Percentiles rank a stretch among this genome's conserved stretches.
Conservation (phyloP, 2,888 invertebrate genomes). For the Orthonevra nobilis region DNA sequence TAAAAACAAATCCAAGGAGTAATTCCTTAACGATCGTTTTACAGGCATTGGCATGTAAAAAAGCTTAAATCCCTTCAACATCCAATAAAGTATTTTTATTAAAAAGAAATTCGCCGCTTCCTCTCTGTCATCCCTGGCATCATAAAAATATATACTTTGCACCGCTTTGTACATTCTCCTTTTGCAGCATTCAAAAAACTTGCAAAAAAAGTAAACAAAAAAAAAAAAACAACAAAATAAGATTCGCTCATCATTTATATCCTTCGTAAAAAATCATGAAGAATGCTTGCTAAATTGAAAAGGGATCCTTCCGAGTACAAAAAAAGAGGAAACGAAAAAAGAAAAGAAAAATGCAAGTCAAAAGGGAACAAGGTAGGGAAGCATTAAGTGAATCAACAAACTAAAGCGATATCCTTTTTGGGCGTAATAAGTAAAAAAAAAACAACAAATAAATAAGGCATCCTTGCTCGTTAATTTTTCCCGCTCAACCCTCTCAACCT, state of each 20-base stretch:
- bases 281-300: slow-evolving; percentile 55
- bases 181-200: slow-evolving; percentile 14
- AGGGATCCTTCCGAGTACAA: slow-evolving; percentile 44
- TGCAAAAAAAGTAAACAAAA: no score
- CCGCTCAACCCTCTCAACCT: not conserved
- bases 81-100: slow-evolving; percentile 57
- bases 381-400: slow-evolving; percentile 69
- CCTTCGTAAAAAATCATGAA: slow-evolving; percentile 39
- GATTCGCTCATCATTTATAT: slow-evolving; percentile 52
- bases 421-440: slow-evolving; percentile 30
- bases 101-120: slow-evolving; percentile 39
- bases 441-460: slow-evolving; percentile 41
- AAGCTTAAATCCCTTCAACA: slow-evolving; percentile 48
- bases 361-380: slow-evolving; percentile 17
- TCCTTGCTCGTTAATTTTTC: slow-evolving; percentile 50
- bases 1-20: slow-evolving; percentile 51
- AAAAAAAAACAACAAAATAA: not conserved
- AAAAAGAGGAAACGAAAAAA: slow-evolving; percentile 3
- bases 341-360: not conserved
- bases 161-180: slow-evolving; percentile 27
- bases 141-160: slow-evolving; percentile 45
- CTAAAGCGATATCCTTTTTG: slow-evolving; percentile 68
- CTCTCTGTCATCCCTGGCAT: slow-evolving; percentile 3
- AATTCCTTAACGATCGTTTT: slow-evolving; percentile 62
- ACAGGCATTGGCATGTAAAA: slow-evolving; percentile 42